These are phyloP conservation scores for Ibycter americanus DNA, from an alignment of 2,797 vertebrate species.

Conservation along the genomic window DNA sequence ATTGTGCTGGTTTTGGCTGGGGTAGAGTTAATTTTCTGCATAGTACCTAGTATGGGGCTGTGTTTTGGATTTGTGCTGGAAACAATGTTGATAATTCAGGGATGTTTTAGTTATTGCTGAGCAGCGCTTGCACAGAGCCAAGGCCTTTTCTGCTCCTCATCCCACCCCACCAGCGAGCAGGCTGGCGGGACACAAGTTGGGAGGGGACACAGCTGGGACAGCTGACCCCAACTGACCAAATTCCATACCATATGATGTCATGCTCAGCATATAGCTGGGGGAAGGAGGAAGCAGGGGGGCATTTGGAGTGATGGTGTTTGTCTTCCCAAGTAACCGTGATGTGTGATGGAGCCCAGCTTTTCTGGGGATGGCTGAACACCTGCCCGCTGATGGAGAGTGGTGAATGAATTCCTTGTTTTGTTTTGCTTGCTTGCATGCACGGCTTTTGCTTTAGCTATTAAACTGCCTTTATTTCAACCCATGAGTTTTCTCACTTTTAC, in stretches of 20 bases:
- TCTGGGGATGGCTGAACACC: not conserved
- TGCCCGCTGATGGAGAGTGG: not conserved
- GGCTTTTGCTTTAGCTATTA: not conserved
- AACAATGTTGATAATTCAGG: not conserved
- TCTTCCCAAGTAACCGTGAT: not conserved
- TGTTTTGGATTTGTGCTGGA: not conserved
- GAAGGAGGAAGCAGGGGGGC: not conserved
- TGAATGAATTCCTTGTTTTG: not conserved
- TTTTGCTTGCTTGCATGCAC: no score
- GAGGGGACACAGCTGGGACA: not conserved
- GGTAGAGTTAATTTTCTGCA: not conserved
- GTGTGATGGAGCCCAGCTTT: rapidly evolving
- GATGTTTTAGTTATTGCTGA: not conserved
- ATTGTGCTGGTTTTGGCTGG: not conserved
- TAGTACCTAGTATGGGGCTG: not conserved
- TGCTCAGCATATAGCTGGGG: not conserved
- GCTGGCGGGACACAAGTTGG: not conserved
- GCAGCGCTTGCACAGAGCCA: not conserved
- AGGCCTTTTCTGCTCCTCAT: not conserved
- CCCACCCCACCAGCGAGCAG: not conserved
- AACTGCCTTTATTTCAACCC: not conserved
- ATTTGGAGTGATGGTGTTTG: not conserved
- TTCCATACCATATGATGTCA: not conserved
- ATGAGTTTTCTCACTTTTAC: not conserved
- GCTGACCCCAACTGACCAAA: not conserved